Evolutionary conservation across 2,797 vertebrate species (phyloP).

Genomic region (Semotilus atromaculatus): DNA sequence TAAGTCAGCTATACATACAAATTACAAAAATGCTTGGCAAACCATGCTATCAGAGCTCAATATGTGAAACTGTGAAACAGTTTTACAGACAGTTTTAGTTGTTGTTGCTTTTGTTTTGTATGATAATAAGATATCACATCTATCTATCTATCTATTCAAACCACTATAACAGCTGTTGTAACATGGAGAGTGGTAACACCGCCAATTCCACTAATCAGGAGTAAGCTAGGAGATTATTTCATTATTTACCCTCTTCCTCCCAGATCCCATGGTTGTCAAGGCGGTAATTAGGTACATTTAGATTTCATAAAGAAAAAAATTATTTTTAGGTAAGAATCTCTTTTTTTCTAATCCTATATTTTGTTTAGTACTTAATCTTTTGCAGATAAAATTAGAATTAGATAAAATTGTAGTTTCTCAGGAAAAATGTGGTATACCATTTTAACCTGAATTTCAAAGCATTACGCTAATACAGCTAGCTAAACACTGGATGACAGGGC

Average conservation of each 20-base stretch:
- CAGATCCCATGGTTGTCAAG: not conserved
- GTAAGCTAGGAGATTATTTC: not conserved
- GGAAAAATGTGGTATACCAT: not conserved
- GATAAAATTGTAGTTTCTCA: not conserved
- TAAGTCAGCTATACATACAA: not conserved
- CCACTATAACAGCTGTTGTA: not conserved
- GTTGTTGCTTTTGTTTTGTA: not conserved
- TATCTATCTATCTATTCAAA: not conserved
- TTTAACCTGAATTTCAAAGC: not conserved
- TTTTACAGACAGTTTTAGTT: not conserved
- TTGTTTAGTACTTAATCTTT: not conserved
- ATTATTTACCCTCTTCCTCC: not conserved
- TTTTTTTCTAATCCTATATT: not conserved
- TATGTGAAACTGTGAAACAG: not conserved
- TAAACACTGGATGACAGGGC: not conserved
- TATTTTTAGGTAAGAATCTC: too few species aligned
- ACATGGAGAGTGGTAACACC: too few species aligned
- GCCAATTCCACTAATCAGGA: not conserved
- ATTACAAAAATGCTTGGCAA: not conserved
- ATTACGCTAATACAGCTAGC: not conserved
- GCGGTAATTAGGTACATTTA: not conserved
- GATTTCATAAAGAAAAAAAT: not conserved
- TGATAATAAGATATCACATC: not conserved
- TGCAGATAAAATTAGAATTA: not conserved
- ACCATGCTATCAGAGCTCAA: not conserved